Evolutionary conservation across 2,113 vertebrate genomes (phyloP).

Genomic region (Xiphophorus hellerii): DNA sequence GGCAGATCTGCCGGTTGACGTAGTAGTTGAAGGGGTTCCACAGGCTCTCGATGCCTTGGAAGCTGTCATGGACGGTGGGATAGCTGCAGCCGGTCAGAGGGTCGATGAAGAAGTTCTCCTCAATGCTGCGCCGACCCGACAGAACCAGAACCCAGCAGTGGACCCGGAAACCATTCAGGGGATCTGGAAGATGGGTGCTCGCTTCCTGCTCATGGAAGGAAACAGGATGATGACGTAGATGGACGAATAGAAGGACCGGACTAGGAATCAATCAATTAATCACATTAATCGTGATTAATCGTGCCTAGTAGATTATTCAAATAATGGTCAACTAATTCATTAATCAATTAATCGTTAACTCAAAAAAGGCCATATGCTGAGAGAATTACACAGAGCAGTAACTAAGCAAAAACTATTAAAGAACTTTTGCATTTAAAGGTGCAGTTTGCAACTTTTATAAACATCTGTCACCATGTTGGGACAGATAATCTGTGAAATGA

Average conservation of each 20-base stretch:
- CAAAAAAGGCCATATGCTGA: too few species aligned
- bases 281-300: too few species aligned
- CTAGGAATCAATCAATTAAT: neutral
- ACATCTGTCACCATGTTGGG: too few species aligned
- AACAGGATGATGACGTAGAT: neutral
- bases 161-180: constrained; percentile 83
- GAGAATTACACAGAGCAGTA: too few species aligned
- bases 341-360: too few species aligned
- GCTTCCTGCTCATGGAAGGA: constrained; percentile 52
- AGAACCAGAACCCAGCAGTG: constrained; percentile 93
- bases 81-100: constrained; percentile 83
- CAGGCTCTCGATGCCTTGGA: constrained; percentile 91
- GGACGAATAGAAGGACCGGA: too few species aligned
- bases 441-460: too few species aligned
- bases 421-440: too few species aligned
- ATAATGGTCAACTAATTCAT: too few species aligned
- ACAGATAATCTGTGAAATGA: too few species aligned
- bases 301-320: too few species aligned
- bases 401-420: too few species aligned
- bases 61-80: constrained; percentile 70
- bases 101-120: constrained; percentile 91
- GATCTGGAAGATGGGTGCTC: constrained; percentile 60
- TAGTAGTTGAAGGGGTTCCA: constrained; percentile 95
- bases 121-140: constrained; percentile 84
- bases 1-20: constrained; percentile 94